Evolutionary conservation across 1,140 invertebrate genomes (phyloP), one percentile per base, ranked within the genome.

Genomic region (Hycleus cichorii): DNA sequence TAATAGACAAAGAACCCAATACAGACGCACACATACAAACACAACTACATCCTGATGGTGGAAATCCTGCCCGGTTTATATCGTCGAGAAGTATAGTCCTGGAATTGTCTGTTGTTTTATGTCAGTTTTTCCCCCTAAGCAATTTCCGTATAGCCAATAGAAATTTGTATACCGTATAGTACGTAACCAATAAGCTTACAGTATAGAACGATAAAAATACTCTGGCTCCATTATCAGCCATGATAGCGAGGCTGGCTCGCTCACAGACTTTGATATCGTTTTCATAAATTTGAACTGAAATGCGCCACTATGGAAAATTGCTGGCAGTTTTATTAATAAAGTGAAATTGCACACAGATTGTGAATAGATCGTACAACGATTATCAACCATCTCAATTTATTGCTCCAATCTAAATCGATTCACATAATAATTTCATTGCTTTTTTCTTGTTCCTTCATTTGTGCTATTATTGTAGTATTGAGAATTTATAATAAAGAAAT

Each of bases 161-260:
- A 47, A 49, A 39, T 25, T 42, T 18, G 47, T 40, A n/a, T 45
- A 26, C 48, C 57, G n/a, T 48, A 26, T 4, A 27, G 25, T 44
- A 42, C 39, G 52, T 56, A 58, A 39, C 68, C 67, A 68, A 67
- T 64, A 51, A 64, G 59, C 58, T 54, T 26, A 44, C 53, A 43
- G 54, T 47, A 62, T 40, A 38, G 60, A 55, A 48, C 58, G 64
- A 72, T 72, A 72, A 72, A 72, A 72, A 72, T 72, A 68, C 67
- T 68, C 67, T 50, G 63, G 67, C 68, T 66, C 66, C 68, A 72
- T 72, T 72, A 72, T 72, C 70, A 66, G 68, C 70, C 70, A 72
- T 72, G 70, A 72, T 72, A 72, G 70, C 65, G 69, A 62, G 65
- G 64, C 67, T 32, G 32, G 32, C 66, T 69, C 66, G 68, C 63